Evolutionary conservation across 2,888 invertebrate species (phyloP), one percentile per base, ranked within the genome.

Genomic region (Acanthococcus lagerstroemiae): DNA sequence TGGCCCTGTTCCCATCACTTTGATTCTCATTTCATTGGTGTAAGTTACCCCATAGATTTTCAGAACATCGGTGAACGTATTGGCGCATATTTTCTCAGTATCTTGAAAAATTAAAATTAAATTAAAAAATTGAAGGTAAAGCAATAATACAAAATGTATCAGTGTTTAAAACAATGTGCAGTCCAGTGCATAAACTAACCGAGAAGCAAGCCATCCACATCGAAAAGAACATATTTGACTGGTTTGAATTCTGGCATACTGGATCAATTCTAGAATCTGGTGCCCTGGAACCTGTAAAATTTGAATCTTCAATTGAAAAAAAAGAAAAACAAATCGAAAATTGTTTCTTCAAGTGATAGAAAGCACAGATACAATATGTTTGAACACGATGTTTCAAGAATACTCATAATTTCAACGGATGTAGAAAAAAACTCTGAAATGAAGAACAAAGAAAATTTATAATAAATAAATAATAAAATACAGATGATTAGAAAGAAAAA

Each of bases 11-110:
- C 91, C 91, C 72, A 90, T 81, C 15, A 89, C 79, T 75, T 84
- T 84, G 76, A 85, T 81, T 76, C 90, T 87, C 68, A 91, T 78
- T 69, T 90, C 88, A 74, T 84, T 83, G 0, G 90, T 88, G 77
- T 90, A 95, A 45, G 78, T 75, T 73, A 87, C 87, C 4, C 87
- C 88, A 76, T 84, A 90, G 69, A 81, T 80, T 44, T 81, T 81
- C 71, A 86, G 85, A 70, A 90, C 81, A 72, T 82, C 80, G 68
- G 82, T 80, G 72, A 87, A 85, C 73, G 87, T 85, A 73, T 82
- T 81, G 72, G 86, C 86, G 76, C 93, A 93, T 48, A 89, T 80
- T 67, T 78, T 79, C 77, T 93, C 92, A 0, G 91, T 88, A 77
- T 93, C 92, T 90, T 80, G 55, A 70, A 70, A 27, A 46, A 50